Base-by-base conservation (phyloP, 2,797 vertebrate species). In the Arvicola amphibius region DNA sequence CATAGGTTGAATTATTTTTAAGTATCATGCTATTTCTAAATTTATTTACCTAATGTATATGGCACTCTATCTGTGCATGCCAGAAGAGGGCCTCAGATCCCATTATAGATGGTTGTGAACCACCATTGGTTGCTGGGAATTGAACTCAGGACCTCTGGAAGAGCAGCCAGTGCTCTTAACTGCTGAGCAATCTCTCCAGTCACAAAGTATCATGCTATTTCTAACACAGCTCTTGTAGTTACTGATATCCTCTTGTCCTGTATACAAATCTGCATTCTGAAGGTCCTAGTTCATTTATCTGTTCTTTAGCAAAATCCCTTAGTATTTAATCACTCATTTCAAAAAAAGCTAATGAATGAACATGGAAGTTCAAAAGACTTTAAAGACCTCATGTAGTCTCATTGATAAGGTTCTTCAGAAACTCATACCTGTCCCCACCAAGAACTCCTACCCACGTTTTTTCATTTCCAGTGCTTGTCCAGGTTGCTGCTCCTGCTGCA, bases 201-300 rank as follows among this genome's bases (percentile, higher is more conserved):
- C 37, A 21, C 21, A 21, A 17, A 74, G 73, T 27, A 76, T 76
- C 40, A 61, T 43, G 84, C 5, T 76, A 71, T 90, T 87, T 92
- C 73, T 96, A 69, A 69, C 77, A 80, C 1, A 73, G 9, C 43
- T 86, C 59, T 5, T 0, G 10, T 77, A 65, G 67, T 86, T 88
- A 67, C 34, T 87, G 59, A 89, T 89, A 86, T 86, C 63, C 94
- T 92, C 80, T 71, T 96, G 53, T 27, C 16, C 34, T n/a, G 19
- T 21, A n/a, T 25, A 5, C 34, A 53, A 32, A 40, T 65, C 34
- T 92, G 19, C 61, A 34, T 74, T 19, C 56, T n/a, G 80, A 90
- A 80, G 34, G 13, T 92, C 48, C 1, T 61, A 34, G 65, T 53
- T 93, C 40, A 23, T 79, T 90, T 51, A 53, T 78, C 74, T 78